These are phyloP conservation scores for Phoxinus dragarum DNA, from an alignment of 2,797 vertebrate genomes.

Conservation along the genomic window DNA sequence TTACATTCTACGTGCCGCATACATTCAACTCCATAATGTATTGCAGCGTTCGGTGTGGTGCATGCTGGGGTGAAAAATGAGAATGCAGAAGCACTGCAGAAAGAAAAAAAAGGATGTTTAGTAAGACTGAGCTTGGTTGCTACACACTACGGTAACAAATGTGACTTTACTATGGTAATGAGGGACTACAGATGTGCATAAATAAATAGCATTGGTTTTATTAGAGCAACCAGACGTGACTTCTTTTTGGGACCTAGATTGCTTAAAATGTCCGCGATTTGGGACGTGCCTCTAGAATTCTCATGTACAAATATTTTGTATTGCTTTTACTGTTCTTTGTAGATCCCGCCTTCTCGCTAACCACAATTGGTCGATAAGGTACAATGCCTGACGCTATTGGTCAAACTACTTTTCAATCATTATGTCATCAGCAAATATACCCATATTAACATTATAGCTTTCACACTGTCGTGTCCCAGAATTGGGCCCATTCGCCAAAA, in stretches of 20 bases:
- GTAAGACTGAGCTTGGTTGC: constrained; percentile 1
- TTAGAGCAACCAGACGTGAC: not conserved
- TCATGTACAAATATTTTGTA: not conserved
- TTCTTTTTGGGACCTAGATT: not conserved
- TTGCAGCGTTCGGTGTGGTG: constrained; percentile 73
- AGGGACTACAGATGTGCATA: not conserved
- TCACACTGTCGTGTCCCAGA: not conserved
- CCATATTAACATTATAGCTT: no score
- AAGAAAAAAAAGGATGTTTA: constrained; percentile 64
- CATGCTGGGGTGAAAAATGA: constrained; percentile 80
- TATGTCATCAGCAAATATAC: not conserved
- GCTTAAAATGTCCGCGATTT: not conserved
- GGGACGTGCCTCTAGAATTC: not conserved
- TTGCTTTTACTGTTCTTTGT: not conserved
- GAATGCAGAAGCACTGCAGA: constrained; percentile 66
- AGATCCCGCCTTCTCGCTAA: not conserved
- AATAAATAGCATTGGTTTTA: not conserved
- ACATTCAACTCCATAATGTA: constrained; percentile 79
- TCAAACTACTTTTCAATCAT: not conserved
- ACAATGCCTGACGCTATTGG: not conserved
- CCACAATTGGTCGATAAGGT: not conserved
- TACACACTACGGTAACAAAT: not conserved
- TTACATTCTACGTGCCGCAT: constrained; percentile 77
- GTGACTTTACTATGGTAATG: not conserved
- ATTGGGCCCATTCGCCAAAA: not conserved